phyloP scores from a whole-genome alignment of 2,888 invertebrate species.

The Drosophila cognata region DNA sequence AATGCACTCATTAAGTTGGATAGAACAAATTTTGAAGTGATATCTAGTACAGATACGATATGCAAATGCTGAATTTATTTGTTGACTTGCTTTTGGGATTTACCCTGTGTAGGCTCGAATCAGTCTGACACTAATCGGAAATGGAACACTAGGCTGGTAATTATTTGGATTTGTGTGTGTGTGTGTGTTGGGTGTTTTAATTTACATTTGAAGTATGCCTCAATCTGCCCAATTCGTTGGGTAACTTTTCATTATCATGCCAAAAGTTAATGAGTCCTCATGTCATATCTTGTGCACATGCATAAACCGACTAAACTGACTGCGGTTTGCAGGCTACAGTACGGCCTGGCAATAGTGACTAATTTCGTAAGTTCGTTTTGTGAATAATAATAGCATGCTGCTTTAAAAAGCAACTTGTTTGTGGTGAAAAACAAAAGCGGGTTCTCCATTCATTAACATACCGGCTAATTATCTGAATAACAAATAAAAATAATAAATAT shows the following conservation, averaged over 20 bases:
- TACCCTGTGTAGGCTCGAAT: constrained; percentile 11
- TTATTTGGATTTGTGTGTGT: constrained; percentile 14
- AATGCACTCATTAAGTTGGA: neutral
- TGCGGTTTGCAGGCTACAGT: constrained; percentile 12
- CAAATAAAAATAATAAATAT: neutral
- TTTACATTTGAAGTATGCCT: constrained; percentile 33
- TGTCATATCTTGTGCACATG: constrained; percentile 6
- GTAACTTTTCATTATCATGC: constrained; percentile 15
- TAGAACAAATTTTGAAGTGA: neutral
- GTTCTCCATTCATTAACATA: neutral
- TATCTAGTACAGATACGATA: neutral
- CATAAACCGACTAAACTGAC: neutral
- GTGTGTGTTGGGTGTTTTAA: constrained; percentile 13
- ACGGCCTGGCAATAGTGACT: neutral
- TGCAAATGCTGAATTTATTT: constrained; percentile 1
- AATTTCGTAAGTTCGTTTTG: neutral
- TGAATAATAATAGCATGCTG: neutral
- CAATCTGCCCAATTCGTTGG: constrained; percentile 15
- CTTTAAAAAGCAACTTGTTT: neutral
- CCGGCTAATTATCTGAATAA: neutral
- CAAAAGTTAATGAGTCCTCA: constrained; percentile 9
- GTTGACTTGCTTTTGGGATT: constrained; percentile 8
- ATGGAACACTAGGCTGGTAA: constrained; percentile 21
- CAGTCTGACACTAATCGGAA: constrained; percentile 19
- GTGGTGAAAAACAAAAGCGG: neutral